phyloP scores from a whole-genome alignment of 2,888 invertebrate species.

The Aphodius sticticus region DNA sequence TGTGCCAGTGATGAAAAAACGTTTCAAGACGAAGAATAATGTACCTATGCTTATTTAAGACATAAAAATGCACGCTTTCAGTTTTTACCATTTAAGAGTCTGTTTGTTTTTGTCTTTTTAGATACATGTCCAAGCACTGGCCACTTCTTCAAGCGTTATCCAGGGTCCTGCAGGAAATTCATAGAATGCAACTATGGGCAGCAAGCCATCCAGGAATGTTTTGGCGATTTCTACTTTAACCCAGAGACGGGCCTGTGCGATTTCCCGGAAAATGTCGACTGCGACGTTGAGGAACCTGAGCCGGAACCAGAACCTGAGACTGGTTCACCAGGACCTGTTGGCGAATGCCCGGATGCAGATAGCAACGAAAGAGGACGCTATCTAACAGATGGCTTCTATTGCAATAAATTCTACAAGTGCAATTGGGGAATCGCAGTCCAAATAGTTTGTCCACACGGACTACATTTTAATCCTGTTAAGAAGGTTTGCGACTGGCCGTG shows the following conservation, averaged over 20 bases:
- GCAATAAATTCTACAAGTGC: slow-evolving; percentile 18
- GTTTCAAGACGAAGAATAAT: too few relatives aligned
- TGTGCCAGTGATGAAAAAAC: too few relatives aligned
- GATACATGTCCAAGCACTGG: slow-evolving; percentile 23
- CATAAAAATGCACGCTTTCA: too few relatives aligned
- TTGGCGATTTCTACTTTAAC: slow-evolving; percentile 27
- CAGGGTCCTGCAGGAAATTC: slow-evolving; percentile 27
- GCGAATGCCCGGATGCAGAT: slow-evolving; percentile 13
- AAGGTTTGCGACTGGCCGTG: slow-evolving; percentile 37
- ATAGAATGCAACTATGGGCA: slow-evolving; percentile 27
- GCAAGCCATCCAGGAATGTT: neutral
- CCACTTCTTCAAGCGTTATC: slow-evolving; percentile 25
- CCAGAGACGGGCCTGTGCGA: slow-evolving; percentile 23
- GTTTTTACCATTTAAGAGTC: too few relatives aligned
- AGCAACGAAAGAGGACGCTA: neutral
- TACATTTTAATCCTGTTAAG: slow-evolving; percentile 36
- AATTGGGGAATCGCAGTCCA: slow-evolving; percentile 25
- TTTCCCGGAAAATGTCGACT: slow-evolving; percentile 22
- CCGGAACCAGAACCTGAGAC: neutral
- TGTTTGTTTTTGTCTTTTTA: slow-evolving; percentile 12
- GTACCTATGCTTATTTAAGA: neutral
- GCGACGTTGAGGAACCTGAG: slow-evolving; percentile 8
- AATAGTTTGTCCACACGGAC: slow-evolving; percentile 32
- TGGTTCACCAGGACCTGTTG: slow-evolving; percentile 17
- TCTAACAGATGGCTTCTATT: slow-evolving; percentile 13